A percentile compares a stretch with the other conserved stretches of the same genome.
phyloP scores from a whole-genome alignment of 2,113 vertebrate genomes.

The Istiophorus platypterus region DNA sequence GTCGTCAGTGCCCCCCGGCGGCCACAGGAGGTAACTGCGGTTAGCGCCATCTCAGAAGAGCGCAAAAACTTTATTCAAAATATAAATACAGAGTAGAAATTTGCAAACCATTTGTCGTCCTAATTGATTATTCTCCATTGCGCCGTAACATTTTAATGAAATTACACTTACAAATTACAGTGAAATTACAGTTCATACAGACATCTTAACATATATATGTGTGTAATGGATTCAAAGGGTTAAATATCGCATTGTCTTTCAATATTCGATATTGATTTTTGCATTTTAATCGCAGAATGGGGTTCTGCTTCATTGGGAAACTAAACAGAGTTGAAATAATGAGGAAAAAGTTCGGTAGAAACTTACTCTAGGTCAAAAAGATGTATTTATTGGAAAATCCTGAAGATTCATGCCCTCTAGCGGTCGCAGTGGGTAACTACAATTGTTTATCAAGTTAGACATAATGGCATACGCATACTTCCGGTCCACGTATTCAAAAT shows the following conservation, averaged over 20 bases:
- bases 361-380: neutral
- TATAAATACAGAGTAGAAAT: neutral
- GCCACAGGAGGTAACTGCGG: neutral
- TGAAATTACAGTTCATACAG: too few species aligned
- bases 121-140: too few species aligned
- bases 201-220: too few species aligned
- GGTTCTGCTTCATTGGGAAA: neutral
- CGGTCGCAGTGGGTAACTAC: neutral
- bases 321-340: neutral
- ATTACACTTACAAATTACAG: too few species aligned
- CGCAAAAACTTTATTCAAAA: too few species aligned
- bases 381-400: neutral
- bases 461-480: neutral
- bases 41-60: neutral
- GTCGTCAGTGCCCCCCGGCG: neutral
- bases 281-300: neutral
- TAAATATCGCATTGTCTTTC: neutral
- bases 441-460: neutral
- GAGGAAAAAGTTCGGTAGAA: neutral
- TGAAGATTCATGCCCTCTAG: neutral
- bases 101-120: neutral
- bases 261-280: neutral
- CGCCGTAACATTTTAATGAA: too few species aligned
- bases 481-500: neutral
- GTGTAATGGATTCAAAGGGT: too few species aligned